phyloP scores from a whole-genome alignment of 2,113 vertebrate species.

The Pteruthius melanotis region DNA sequence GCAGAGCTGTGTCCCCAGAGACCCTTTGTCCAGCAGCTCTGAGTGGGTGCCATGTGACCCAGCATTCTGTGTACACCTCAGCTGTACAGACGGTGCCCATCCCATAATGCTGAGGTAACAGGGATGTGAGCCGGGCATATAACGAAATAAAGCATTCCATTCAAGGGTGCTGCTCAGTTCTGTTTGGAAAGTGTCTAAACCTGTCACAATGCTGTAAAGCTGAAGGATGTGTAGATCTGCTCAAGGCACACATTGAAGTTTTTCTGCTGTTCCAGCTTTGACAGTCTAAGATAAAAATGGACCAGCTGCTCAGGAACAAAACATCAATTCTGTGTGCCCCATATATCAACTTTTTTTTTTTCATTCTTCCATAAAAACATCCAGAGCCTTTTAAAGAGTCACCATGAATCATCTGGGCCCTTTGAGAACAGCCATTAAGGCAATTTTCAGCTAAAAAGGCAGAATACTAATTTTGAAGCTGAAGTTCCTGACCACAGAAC shows the following conservation, averaged over 20 bases:
- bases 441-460: not conserved
- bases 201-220: not conserved
- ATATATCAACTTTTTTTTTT: not conserved
- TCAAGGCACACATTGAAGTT: fast-evolving
- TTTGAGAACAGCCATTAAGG: not conserved
- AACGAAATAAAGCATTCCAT: not conserved
- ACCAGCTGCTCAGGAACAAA: not conserved
- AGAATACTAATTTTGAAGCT: not conserved
- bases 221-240: not conserved
- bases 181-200: not conserved
- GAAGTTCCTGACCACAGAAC: not conserved
- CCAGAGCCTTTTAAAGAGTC: not conserved
- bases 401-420: not conserved
- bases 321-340: not conserved
- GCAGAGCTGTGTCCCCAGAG: fast-evolving
- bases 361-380: not conserved
- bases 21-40: not conserved
- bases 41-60: fast-evolving
- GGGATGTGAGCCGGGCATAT: not conserved
- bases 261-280: not conserved
- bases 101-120: not conserved
- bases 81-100: fast-evolving
- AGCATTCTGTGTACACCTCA: not conserved
- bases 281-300: not conserved
- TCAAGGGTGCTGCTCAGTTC: not conserved